Evolutionary conservation across 2,113 vertebrate species (phyloP), one percentile per base, ranked within the genome.

Genomic region (Podarcis cretensis): DNA sequence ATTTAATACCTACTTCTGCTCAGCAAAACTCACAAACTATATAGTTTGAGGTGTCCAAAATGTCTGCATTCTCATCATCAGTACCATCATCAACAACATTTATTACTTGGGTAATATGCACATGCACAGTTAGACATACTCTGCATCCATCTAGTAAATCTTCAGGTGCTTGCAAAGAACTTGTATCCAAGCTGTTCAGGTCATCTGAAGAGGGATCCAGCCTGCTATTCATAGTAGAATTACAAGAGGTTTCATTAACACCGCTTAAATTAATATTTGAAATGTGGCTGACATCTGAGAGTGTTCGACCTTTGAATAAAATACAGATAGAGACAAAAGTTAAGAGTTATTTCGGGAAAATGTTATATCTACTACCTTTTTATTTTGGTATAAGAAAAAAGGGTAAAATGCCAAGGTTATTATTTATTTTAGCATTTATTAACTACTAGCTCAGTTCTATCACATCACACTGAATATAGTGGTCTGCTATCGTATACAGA

Each of bases 111-210:
- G 84, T 89, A 8, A 54, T 90, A 91, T 93, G 37, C 10, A 74
- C 3, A 59, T 18, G 16, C 25, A 78, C 40, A 13, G 5, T 65
- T 84, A 94, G 89, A 96, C 97, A 59, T 96, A 99, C 99, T 93
- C 98, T 98, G 94, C 98, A 99, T 18, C 99, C 99, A 93, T 99
- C 99, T 91, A 99, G 94, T 86, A 99, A 91, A 92, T 99, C 98
- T 85, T 99, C 98, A 84, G 97, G 94, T 25, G 95, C 96, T 73
- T 96, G 97, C 93, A 98, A 98, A 88, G 96, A 92, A 82, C 97
- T 98, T 78, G 98, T 75, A 91, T 99, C 98, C 93, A 99, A 95
- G 76, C 95, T 96, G 73, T 98, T 98, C 65, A 97, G 91, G 12
- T 98, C 96, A 92, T 98, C 98, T 82, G 94, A 48, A 6, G 95